Evolutionary conservation across 2,888 invertebrate species (phyloP), one percentile per base, ranked within the genome.

Genomic region (Agriopis marginaria): DNA sequence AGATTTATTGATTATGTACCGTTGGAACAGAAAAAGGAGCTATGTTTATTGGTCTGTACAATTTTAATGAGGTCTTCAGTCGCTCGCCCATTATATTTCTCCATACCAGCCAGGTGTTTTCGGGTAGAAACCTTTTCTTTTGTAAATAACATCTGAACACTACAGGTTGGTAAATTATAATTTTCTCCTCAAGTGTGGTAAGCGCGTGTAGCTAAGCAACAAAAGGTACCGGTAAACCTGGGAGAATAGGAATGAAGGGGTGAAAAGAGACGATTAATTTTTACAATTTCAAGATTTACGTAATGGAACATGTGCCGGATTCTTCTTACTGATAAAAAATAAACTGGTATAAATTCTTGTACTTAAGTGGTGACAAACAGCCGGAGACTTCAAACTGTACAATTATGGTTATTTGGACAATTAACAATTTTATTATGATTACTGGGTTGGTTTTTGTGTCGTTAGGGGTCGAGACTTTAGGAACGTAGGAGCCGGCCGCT

Each of bases 41-140:
- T 61, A 53, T 67, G 67, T 71, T 71, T 72, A 73, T 75, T 76
- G 73, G 75, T 54, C 67, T 75, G 75, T 73, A 65, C 72, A 68
- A 72, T 70, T 76, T 76, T 76, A 73, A 76, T 70, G 76, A 73
- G 72, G 63, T 50, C 73, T 65, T 69, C 66, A 67, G 63, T 60
- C 63, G 60, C 39, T 56, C 56, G 66, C 49, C 61, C 65, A 66
- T 67, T 71, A 60, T 69, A 60, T 68, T 72, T 66, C 68, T 71
- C 68, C 55, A 64, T 59, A 59, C 54, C 68, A 44, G 12, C 49
- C 54, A 45, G 59, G 58, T 58, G 66, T 63, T 70, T 65, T 62
- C 62, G 54, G 63, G 66, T 59, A 66, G 66, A 65, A 67, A 66
- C 51, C 54, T 54, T 66, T 60, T 70, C 60, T 60, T 56, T 47